Base-by-base conservation (phyloP, 1,140 invertebrate genomes). In the Polypedilum pembai region DNA sequence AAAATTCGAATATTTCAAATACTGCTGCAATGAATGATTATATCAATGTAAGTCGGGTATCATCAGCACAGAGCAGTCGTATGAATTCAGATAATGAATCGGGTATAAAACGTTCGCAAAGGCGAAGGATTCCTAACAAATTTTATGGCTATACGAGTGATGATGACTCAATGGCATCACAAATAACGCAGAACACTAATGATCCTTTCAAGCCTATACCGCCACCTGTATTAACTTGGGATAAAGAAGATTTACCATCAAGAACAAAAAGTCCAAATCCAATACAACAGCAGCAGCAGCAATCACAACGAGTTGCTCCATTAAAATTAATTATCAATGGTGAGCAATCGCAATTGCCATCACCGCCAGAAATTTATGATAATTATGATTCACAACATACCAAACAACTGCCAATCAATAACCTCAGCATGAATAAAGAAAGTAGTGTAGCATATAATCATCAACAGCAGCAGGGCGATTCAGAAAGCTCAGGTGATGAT, bases 131-230 rank as follows among this genome's bases (percentile, higher is more conserved):
- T 40, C 92, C 91, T 7, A 93, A 92, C 78, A 90, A 90, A 78
- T 94, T 94, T 79, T 93, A 93, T 78, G 92, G 91, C 1, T 93
- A 93, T 80, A 91, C 91, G 0, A 93, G 91, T 78, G 91, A 92
- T 77, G 92, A 93, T 77, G 92, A 93, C 76, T 80, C 84, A 12
- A 63, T 10, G 3, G 79, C 78, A 20, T 77, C 78, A 74, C 40
- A 18, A 15, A 77, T 76, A 45, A 76, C 76, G 21, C 78, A 79
- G 0, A 63, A 80, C 7, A 77, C 78, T 75, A 79, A 79, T 24
- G 80, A 79, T 8, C 78, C 80, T 5, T 81, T 86, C 3, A 90
- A 88, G 77, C 86, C 86, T n/a, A 85, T 85, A 76, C 83, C 84
- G 15, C 86, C 86, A 41, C 85, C 87, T 1, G 84, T 86, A 77